Conservation (phyloP, 1,140 invertebrate species). For the Cherax destructor region DNA sequence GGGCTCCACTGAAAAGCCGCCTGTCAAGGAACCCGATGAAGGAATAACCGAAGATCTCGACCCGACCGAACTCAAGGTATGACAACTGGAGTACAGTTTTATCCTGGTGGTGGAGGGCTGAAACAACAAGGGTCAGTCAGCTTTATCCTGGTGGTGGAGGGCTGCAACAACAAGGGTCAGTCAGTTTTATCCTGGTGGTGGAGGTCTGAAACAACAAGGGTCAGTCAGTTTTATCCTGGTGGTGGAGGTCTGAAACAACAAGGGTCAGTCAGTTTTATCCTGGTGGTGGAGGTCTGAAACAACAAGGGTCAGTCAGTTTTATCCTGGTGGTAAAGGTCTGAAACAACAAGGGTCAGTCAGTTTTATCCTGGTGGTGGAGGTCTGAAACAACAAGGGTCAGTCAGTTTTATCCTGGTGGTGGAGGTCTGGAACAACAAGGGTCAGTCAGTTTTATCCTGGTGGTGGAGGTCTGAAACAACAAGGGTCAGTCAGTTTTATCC, state of each 20-base stretch:
- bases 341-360: no score
- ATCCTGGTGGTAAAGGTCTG: not conserved
- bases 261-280: not conserved
- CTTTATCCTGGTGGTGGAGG: not conserved
- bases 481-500: not conserved
- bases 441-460: not conserved
- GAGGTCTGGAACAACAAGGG: not conserved
- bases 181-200: not conserved
- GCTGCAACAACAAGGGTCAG: not conserved
- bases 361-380: not conserved
- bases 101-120: not conserved
- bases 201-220: not conserved
- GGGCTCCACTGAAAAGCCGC: constrained; percentile 67
- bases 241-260: not conserved
- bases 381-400: not conserved
- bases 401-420: not conserved
- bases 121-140: no score
- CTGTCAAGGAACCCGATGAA: constrained; percentile 62
- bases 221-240: not conserved
- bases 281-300: not conserved
- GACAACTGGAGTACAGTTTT: not conserved
- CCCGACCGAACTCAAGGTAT: constrained; percentile 70
- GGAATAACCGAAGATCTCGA: constrained; percentile 67
- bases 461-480: not conserved
- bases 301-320: no score